Evolutionary conservation across 2,888 invertebrate species (phyloP).

Genomic region (Ectobius pallidus): DNA sequence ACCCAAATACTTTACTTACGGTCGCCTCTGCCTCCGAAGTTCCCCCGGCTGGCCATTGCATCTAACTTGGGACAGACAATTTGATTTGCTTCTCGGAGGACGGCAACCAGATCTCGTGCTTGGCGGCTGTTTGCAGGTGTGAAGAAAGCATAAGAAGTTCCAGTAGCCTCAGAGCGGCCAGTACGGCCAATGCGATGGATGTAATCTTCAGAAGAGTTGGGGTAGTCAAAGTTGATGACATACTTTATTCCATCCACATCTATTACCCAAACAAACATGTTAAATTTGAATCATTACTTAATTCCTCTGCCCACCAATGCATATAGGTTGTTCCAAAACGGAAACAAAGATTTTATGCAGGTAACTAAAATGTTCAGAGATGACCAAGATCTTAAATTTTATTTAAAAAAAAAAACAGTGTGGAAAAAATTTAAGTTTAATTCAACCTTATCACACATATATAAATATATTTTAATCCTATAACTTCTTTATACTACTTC

Average conservation of each 20-base stretch:
- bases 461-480: no score
- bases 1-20: no score
- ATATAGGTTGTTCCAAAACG: no score
- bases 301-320: no score
- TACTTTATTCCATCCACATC: slow-evolving; percentile 92
- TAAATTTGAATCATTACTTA: not conserved
- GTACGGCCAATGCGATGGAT: slow-evolving; percentile 95
- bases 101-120: slow-evolving; percentile 86
- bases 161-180: slow-evolving; percentile 83
- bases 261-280: slow-evolving; percentile 39
- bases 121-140: slow-evolving; percentile 87
- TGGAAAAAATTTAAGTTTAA: no score
- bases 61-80: slow-evolving; percentile 84
- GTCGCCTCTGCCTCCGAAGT: slow-evolving; percentile 63
- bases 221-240: slow-evolving; percentile 96
- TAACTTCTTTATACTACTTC: no score
- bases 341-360: no score
- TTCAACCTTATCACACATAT: no score
- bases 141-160: slow-evolving; percentile 95
- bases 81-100: slow-evolving; percentile 90
- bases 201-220: slow-evolving; percentile 93
- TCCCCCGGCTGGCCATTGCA: slow-evolving; percentile 74
- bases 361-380: no score
- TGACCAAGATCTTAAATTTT: no score
- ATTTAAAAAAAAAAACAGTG: no score